Evolutionary conservation across 1,140 invertebrate species (phyloP), one percentile per base, ranked within the genome.

Genomic region (Chrysoperla carnea): DNA sequence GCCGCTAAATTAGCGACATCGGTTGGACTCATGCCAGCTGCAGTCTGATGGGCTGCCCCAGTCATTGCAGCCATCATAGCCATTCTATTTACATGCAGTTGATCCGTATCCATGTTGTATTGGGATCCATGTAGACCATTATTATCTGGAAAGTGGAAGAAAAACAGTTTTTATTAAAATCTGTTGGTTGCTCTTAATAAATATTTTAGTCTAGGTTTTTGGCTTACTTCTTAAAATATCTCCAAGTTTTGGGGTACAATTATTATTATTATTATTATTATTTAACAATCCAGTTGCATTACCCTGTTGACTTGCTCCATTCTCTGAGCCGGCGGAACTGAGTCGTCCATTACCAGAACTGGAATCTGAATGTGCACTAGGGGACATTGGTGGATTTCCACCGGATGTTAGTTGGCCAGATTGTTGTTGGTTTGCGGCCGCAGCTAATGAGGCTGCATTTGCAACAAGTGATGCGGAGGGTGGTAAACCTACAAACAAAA

Each of bases 281-380:
- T 68, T 69, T 23, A 23, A 23, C 35, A 75, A 59, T 45, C 73
- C 64, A 55, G 69, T 75, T 49, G 67, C 63, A 12, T 33, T 33
- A 12, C 52, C 63, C 49, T 41, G 55, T 59, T 55, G 53, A 50
- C 57, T 53, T 57, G 59, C 64, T 47, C 73, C 73, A 47, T 68
- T 71, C 66, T 85, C 81, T 36, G 81, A 83, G 37, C 79, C 76
- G 36, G 81, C 78, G 27, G 80, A 83, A 11, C 80, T 83, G 8
- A 84, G 70, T 39, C 81, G 69, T 33, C 81, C 75, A 37, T 81
- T 82, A 47, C 78, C 81, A 29, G 80, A 84, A 27, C 80, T 83
- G 50, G 78, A 81, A 57, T 86, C 82, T 29, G 82, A 85, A 59
- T 84, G 81, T 7, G 78, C 79, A 42, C 76, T 79, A n/a, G 82